These are phyloP conservation scores for Acanthopagrus latus DNA, from an alignment of 2,797 vertebrate genomes.

Conservation along the genomic window DNA sequence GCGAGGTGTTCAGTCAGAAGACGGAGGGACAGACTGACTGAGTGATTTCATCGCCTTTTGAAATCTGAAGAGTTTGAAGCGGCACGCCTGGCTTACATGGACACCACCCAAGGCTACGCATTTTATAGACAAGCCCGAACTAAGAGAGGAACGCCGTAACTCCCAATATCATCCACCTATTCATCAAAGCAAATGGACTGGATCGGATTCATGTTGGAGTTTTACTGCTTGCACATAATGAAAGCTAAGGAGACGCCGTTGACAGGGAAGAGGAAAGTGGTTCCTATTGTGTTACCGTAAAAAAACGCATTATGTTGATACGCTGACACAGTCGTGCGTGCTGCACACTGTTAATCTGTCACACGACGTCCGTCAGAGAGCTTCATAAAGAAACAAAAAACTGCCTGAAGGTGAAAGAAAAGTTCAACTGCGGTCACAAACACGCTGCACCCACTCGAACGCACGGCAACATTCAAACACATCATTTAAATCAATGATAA, in stretches of 20 bases:
- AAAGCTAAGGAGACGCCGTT: neutral
- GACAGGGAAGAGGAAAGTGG: slow-evolving; percentile 15
- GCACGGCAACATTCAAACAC: neutral
- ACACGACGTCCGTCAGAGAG: neutral
- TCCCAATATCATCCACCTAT: slow-evolving; percentile 29
- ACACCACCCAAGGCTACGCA: slow-evolving; percentile 64
- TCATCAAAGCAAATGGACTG: slow-evolving; percentile 39
- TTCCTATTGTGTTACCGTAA: slow-evolving; percentile 24
- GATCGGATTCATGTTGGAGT: slow-evolving; percentile 22
- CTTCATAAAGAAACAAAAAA: neutral
- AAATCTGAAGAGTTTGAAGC: slow-evolving; percentile 35
- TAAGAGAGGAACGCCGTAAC: slow-evolving; percentile 51
- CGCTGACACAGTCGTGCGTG: slow-evolving; percentile 5
- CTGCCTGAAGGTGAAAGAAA: slow-evolving; percentile 29
- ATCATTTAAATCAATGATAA: neutral
- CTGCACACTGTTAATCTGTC: neutral
- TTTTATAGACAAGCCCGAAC: slow-evolving; percentile 76
- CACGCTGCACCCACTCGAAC: neutral
- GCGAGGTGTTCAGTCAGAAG: neutral
- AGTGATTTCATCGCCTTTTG: slow-evolving; percentile 36
- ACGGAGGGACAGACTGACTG: neutral
- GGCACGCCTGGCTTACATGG: slow-evolving; percentile 44
- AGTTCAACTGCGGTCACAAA: slow-evolving; percentile 14
- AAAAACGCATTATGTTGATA: neutral
- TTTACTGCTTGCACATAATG: slow-evolving; percentile 6